Evolutionary conservation across 2,113 vertebrate species (phyloP).

Genomic region (Martes martes): DNA sequence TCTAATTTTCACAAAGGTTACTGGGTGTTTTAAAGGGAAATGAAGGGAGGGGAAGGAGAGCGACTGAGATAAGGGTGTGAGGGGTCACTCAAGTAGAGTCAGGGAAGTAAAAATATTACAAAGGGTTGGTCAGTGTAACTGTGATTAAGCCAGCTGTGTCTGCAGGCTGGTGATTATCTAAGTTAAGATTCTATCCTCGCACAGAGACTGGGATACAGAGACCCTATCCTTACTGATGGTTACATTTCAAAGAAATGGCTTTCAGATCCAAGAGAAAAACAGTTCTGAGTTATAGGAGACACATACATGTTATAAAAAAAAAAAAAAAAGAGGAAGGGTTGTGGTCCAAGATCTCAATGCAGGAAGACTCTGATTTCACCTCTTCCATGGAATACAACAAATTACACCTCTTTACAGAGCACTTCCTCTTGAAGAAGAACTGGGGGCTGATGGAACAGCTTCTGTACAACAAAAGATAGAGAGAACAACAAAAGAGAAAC

Average conservation of each 20-base stretch:
- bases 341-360: background rate
- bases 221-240: background rate
- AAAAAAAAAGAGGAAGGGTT: background rate
- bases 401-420: background rate
- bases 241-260: background rate
- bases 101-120: background rate
- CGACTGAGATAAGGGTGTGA: too few species aligned
- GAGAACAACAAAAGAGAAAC: background rate
- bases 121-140: background rate
- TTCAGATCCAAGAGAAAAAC: background rate
- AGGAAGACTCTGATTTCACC: background rate
- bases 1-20: background rate
- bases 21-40: background rate
- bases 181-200: background rate
- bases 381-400: background rate
- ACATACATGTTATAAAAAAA: background rate
- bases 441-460: background rate
- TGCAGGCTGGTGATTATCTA: background rate
- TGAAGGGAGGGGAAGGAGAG: background rate
- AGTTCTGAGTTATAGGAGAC: background rate
- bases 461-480: background rate
- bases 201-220: background rate
- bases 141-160: background rate
- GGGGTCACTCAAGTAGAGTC: background rate
- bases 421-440: background rate